phyloP scores from a whole-genome alignment of 1,140 invertebrate genomes.

The Rhizoglyphus robini region DNA sequence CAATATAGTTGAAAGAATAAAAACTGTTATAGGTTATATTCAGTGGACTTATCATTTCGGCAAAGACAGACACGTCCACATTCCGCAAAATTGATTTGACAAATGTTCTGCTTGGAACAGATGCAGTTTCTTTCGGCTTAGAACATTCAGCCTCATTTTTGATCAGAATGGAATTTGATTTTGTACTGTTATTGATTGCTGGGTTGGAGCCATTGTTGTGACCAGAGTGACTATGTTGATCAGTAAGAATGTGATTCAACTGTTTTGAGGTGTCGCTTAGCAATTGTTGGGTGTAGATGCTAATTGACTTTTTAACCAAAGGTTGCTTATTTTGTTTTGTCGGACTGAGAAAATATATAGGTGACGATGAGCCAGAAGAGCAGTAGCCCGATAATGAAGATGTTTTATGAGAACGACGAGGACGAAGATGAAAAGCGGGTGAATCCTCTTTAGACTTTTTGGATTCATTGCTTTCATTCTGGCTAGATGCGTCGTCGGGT shows the following conservation, averaged over 20 bases:
- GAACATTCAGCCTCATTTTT: background rate
- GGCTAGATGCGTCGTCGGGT: background rate
- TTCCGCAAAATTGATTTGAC: background rate
- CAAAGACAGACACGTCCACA: slow-evolving; percentile 7
- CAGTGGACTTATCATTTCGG: background rate
- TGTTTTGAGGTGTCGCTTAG: background rate
- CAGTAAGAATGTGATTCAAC: background rate
- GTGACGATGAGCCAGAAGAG: slow-evolving; percentile 7
- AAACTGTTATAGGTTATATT: background rate
- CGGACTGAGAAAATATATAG: slow-evolving; percentile 1
- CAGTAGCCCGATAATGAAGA: background rate
- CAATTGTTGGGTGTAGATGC: background rate
- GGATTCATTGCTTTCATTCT: background rate
- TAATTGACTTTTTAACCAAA: background rate
- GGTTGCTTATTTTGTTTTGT: background rate
- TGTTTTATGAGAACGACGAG: background rate
- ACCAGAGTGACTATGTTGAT: background rate
- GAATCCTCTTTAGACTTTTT: background rate
- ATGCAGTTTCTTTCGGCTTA: background rate
- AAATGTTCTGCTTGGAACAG: background rate
- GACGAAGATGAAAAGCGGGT: slow-evolving; percentile 1
- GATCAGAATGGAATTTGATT: background rate
- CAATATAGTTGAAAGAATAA: background rate
- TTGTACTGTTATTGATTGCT: background rate
- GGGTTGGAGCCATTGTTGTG: background rate